Conservation (phyloP, 2,888 invertebrate species). For the Odontocolon sp. region DNA sequence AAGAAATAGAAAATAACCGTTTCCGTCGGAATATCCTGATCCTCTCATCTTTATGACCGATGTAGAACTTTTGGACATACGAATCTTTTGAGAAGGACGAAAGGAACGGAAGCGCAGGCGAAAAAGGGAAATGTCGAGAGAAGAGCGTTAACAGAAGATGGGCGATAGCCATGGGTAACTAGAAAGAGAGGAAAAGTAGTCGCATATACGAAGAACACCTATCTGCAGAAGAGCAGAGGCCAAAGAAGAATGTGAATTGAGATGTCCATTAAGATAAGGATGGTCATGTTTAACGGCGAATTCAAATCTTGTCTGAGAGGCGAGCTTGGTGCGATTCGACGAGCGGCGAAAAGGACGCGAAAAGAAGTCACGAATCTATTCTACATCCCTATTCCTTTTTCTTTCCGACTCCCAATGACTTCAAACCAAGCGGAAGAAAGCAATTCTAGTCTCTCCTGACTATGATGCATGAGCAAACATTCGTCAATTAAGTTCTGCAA, state of each 20-base stretch:
- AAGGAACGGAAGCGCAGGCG: conserved; percentile 10
- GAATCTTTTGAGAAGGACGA: conserved; percentile 26
- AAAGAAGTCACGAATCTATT: conserved; percentile 31
- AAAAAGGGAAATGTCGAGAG: conserved; percentile 3
- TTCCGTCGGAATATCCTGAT: conserved; percentile 30
- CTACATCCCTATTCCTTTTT: conserved; percentile 2
- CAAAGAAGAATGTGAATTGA: too few species aligned
- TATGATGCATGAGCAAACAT: too few species aligned
- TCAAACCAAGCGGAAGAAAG: background rate
- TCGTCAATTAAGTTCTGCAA: too few species aligned
- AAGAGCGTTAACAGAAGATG: conserved; percentile 48
- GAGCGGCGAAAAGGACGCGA: conserved; percentile 33
- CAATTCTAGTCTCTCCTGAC: too few species aligned
- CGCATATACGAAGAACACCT: conserved; percentile 49
- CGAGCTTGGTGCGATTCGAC: conserved; percentile 36
- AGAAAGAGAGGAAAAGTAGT: conserved; percentile 36
- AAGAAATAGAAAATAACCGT: conserved; percentile 61
- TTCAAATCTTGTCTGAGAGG: conserved; percentile 68
- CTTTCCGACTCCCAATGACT: background rate
- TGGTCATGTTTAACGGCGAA: conserved; percentile 72
- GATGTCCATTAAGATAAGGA: conserved; percentile 75
- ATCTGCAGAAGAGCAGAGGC: conserved; percentile 50
- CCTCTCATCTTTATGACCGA: background rate
- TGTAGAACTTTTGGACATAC: conserved; percentile 30
- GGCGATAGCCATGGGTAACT: conserved; percentile 22